These are phyloP conservation scores for Harpalus rubripes DNA, from an alignment of 2,888 invertebrate species.

Conservation along the genomic window DNA sequence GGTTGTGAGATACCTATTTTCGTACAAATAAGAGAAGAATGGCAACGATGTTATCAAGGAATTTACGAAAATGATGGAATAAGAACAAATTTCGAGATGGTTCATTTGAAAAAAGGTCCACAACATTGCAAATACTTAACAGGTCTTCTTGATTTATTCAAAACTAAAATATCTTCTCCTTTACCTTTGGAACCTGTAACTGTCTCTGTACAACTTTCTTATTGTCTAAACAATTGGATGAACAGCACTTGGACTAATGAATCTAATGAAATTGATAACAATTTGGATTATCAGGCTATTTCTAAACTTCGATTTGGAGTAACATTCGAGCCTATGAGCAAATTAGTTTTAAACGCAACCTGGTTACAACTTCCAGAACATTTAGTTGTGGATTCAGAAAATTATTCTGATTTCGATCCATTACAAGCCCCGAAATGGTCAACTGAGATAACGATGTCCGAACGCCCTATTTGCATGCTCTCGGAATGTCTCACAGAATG, in stretches of 20 bases:
- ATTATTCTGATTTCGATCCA: conserved; percentile 93
- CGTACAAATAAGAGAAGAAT: conserved; percentile 89
- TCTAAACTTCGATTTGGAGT: conserved; percentile 91
- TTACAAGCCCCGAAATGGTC: conserved; percentile 90
- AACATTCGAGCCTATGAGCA: conserved; percentile 88
- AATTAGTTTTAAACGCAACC: conserved; percentile 87
- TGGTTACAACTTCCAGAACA: conserved; percentile 94
- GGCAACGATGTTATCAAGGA: conserved; percentile 90
- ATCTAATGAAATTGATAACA: conserved; percentile 79
- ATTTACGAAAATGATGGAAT: conserved; percentile 88
- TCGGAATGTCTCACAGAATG: conserved; percentile 87
- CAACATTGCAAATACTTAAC: conserved; percentile 90
- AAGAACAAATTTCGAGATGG: conserved; percentile 92
- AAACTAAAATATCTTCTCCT: conserved; percentile 89
- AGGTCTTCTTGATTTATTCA: conserved; percentile 91
- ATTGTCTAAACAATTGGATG: conserved; percentile 78
- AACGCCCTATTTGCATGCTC: conserved; percentile 87
- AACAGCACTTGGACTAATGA: conserved; percentile 83
- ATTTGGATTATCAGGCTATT: conserved; percentile 78
- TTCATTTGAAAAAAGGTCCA: conserved; percentile 90
- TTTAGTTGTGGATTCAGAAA: conserved; percentile 91
- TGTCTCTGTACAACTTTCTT: conserved; percentile 88
- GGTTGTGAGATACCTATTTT: conserved; percentile 91
- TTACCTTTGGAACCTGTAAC: conserved; percentile 82
- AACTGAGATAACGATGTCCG: conserved; percentile 83